A percentile compares a stretch with the other conserved stretches of the same genome.
phyloP scores from a whole-genome alignment of 2,113 vertebrate species.

The Rana temporaria region DNA sequence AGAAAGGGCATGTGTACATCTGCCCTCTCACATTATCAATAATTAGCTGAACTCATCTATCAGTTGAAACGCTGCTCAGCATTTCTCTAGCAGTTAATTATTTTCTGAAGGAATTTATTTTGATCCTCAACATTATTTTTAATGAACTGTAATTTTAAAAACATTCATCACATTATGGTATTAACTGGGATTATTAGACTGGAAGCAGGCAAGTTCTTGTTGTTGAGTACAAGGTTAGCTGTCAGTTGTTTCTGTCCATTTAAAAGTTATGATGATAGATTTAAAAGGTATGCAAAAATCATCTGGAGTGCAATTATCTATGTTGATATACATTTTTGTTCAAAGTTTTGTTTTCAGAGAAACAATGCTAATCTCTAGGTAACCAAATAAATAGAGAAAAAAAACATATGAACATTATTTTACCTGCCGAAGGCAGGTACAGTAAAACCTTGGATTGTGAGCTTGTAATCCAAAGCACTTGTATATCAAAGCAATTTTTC shows the following conservation, averaged over 20 bases:
- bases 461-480: no score
- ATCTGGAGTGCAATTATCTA: no score
- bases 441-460: no score
- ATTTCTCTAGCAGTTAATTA: slow-evolving; percentile 45
- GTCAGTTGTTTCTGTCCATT: slow-evolving; percentile 3
- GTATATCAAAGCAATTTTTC: no score
- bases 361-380: no score
- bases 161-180: slow-evolving; percentile 23
- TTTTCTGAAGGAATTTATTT: slow-evolving; percentile 38
- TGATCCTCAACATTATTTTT: slow-evolving; percentile 26
- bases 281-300: no score
- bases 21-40: slow-evolving; percentile 28
- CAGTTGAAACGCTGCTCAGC: slow-evolving; percentile 28
- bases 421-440: no score
- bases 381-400: no score
- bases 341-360: no score
- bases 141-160: slow-evolving; percentile 45
- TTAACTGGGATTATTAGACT: slow-evolving; percentile 25
- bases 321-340: no score
- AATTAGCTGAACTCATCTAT: slow-evolving; percentile 37
- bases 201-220: neutral
- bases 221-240: slow-evolving; percentile 14
- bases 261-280: no score
- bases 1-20: slow-evolving; percentile 11
- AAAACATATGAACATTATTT: no score